Conservation (phyloP, 2,888 invertebrate species). For the Ypsolopha scabrella region DNA sequence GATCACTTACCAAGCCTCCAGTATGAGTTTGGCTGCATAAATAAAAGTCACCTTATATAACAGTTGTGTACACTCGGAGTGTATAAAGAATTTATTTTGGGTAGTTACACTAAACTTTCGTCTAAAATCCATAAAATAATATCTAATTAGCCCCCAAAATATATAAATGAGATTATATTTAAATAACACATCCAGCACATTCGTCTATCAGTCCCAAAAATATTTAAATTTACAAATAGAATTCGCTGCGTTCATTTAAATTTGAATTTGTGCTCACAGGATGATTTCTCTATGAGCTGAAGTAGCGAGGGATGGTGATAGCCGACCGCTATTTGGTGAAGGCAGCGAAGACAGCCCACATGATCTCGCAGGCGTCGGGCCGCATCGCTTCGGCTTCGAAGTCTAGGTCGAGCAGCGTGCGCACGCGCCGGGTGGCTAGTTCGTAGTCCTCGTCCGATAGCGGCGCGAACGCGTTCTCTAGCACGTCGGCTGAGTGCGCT, state of each 20-base stretch:
- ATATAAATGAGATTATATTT: too few relatives aligned
- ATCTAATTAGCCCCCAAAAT: too few relatives aligned
- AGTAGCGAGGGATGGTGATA: not conserved
- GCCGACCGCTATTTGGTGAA: conserved; percentile 89
- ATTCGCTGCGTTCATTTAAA: not conserved
- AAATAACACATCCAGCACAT: too few relatives aligned
- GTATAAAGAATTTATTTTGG: too few relatives aligned
- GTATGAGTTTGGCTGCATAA: too few relatives aligned
- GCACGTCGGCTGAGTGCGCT: conserved; percentile 97
- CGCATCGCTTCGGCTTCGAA: conserved; percentile 96
- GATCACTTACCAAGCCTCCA: too few relatives aligned
- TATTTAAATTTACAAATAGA: not conserved
- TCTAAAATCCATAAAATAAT: too few relatives aligned
- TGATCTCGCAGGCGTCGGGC: conserved; percentile 90
- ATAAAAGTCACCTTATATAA: too few relatives aligned
- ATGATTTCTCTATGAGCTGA: not conserved
- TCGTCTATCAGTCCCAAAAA: not conserved
- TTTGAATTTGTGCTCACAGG: not conserved
- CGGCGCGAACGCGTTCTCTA: conserved; percentile 99
- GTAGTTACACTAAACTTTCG: too few relatives aligned
- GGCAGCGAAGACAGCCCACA: conserved; percentile 99
- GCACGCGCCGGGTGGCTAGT: conserved; percentile 96
- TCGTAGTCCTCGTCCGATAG: conserved; percentile 98
- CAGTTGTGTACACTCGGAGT: too few relatives aligned
- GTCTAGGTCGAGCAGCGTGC: conserved; percentile 95